phyloP scores from a whole-genome alignment of 2,113 vertebrate genomes.

The Nyctibius bracteatus region DNA sequence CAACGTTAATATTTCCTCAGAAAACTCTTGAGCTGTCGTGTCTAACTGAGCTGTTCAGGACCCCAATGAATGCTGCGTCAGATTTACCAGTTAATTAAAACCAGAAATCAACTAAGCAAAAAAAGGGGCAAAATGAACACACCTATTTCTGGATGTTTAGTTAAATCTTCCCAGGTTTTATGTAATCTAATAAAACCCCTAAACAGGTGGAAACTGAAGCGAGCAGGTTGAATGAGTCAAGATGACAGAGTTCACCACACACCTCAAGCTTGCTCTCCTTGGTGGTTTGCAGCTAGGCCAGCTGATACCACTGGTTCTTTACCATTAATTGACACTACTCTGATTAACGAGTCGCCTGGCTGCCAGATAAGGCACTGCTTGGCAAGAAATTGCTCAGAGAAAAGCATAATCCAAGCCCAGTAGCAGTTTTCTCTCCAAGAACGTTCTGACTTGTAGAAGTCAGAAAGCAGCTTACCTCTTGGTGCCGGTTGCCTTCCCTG shows the following conservation, averaged over 20 bases:
- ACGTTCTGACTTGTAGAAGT: not conserved
- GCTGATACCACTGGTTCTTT: not conserved
- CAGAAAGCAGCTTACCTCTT: conserved; percentile 82
- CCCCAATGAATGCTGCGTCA: not conserved
- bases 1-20: fast-evolving
- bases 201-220: not conserved
- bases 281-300: not conserved
- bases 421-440: not conserved
- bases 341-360: not conserved
- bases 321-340: too few species aligned
- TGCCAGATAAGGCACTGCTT: not conserved
- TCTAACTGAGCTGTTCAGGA: not conserved
- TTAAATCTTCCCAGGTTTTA: not conserved
- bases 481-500: conserved; percentile 94
- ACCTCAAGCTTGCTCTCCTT: too few species aligned
- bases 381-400: not conserved
- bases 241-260: not conserved
- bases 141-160: not conserved
- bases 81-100: not conserved
- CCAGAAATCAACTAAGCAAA: not conserved
- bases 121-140: not conserved
- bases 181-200: not conserved
- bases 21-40: fast-evolving
- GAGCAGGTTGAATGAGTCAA: not conserved
- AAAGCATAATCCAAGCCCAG: not conserved